These are phyloP conservation scores for Alces alces DNA, from an alignment of 2,113 vertebrate genomes.

Conservation along the genomic window DNA sequence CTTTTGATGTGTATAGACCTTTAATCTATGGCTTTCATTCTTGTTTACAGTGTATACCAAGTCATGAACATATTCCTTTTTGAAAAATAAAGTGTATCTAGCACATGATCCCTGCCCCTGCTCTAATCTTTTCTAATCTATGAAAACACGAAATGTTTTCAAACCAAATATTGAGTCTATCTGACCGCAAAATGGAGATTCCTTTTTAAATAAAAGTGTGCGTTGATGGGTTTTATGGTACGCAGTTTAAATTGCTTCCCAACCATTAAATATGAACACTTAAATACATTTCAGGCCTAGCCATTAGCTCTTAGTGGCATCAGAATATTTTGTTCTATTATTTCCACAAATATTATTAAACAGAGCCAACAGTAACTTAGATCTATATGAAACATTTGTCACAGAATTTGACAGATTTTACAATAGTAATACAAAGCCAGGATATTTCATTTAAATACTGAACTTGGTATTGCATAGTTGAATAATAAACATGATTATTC, in stretches of 20 bases:
- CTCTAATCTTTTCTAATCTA: slow-evolving; percentile 58
- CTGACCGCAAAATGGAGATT: slow-evolving; percentile 53
- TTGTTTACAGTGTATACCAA: background rate
- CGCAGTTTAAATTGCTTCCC: slow-evolving; percentile 47
- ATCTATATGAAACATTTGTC: slow-evolving; percentile 20
- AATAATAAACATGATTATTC: slow-evolving; percentile 13
- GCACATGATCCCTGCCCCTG: background rate
- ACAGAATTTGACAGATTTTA: slow-evolving; percentile 40
- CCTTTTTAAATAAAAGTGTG: slow-evolving; percentile 38
- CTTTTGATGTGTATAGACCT: background rate
- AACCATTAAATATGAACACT: background rate
- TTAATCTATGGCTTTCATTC: slow-evolving; percentile 16
- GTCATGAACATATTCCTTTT: background rate
- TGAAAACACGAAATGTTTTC: background rate
- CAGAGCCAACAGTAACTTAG: background rate
- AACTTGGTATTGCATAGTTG: background rate
- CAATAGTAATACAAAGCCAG: background rate
- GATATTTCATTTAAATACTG: slow-evolving; percentile 16
- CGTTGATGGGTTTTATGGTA: slow-evolving; percentile 57
- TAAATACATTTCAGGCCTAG: slow-evolving; percentile 32
- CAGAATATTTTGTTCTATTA: background rate
- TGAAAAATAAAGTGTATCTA: background rate
- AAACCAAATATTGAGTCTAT: slow-evolving; percentile 46
- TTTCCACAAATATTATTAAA: slow-evolving; percentile 12
- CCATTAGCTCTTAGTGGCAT: background rate